A percentile compares a stretch with the other conserved stretches of the same genome.
These are phyloP conservation scores for Drosophila neotestacea DNA, from an alignment of 2,888 invertebrate genomes.

Conservation along the genomic window DNA sequence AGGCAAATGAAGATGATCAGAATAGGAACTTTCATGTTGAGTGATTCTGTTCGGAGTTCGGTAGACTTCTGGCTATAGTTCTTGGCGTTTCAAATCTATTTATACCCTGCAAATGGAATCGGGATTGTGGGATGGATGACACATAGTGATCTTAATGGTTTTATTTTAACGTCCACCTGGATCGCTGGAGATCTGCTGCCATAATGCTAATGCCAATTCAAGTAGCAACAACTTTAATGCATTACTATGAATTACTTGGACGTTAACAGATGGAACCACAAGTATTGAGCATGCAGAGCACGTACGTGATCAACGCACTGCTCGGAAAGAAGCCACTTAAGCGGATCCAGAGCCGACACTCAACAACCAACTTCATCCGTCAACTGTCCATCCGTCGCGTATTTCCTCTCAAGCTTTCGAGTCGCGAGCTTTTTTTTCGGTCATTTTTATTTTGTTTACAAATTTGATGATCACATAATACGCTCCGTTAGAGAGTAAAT, in stretches of 20 bases:
- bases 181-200: constrained; percentile 61
- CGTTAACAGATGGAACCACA: constrained; percentile 35
- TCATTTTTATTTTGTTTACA: constrained; percentile 23
- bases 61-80: constrained; percentile 45
- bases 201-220: constrained; percentile 54
- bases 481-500: constrained; percentile 35
- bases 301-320: constrained; percentile 56
- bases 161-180: constrained; percentile 58
- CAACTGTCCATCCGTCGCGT: constrained; percentile 38
- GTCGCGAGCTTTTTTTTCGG: constrained; percentile 7
- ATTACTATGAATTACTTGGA: constrained; percentile 58
- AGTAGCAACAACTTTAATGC: constrained; percentile 48
- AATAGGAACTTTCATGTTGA: constrained; percentile 37
- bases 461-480: constrained; percentile 36
- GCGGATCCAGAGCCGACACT: constrained; percentile 46
- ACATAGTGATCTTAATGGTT: constrained; percentile 68
- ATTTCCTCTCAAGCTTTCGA: constrained; percentile 23
- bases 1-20: constrained; percentile 38
- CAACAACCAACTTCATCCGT: constrained; percentile 43
- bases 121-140: constrained; percentile 51
- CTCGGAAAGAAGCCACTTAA: constrained; percentile 22
- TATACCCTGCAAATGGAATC: constrained; percentile 53
- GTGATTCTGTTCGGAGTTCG: constrained; percentile 16
- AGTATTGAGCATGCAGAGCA: constrained; percentile 57
- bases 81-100: constrained; percentile 58